Evolutionary conservation across 1,140 invertebrate species (phyloP), one percentile per base, ranked within the genome.

Genomic region (Stegodyphus mimosarum): DNA sequence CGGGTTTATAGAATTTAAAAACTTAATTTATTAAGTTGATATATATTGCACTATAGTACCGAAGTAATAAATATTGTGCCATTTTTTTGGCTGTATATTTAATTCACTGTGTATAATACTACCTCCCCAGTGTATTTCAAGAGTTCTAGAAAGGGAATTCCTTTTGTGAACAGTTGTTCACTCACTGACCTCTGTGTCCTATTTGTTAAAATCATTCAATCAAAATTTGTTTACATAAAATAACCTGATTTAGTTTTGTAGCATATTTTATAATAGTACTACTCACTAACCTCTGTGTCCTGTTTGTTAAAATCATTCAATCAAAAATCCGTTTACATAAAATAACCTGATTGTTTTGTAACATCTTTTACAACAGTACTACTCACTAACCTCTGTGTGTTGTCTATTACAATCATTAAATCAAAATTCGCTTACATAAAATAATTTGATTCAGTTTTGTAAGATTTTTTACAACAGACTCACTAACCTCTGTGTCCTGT

Each of bases 11-110:
- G 69, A 60, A 60, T 33, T 70, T 70, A 67, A 79, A 18, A 50
- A 60, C 69, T 81, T 81, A 73, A 81, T 72, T 72, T 81, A 81
- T 72, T 81, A 15, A 52, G 69, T 49, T 70, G 52, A 73, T 15
- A 50, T n/a, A 51, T 50, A 50, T n/a, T 50, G 13, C 71, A 50
- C 49, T 51, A 73, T 51, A 49, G 48, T 52, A n/a, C 7, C 49
- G 13, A n/a, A n/a, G 17, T 15, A 13, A 33, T 13, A 73, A 13
- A 13, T 73, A 10, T 51, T 11, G 49, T 73, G 49, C 48, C 15
- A 13, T n/a, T 11, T 73, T n/a, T 13, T 51, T 73, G 50, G 13
- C 11, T n/a, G 15, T 51, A 18, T 15, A n/a, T 33, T 51, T n/a
- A 18, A 33, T 51, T n/a, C 13, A 50, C 51, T 50, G 6, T 51